phyloP scores from a whole-genome alignment of 2,888 invertebrate species.

The Noctuana brunneofusca region DNA sequence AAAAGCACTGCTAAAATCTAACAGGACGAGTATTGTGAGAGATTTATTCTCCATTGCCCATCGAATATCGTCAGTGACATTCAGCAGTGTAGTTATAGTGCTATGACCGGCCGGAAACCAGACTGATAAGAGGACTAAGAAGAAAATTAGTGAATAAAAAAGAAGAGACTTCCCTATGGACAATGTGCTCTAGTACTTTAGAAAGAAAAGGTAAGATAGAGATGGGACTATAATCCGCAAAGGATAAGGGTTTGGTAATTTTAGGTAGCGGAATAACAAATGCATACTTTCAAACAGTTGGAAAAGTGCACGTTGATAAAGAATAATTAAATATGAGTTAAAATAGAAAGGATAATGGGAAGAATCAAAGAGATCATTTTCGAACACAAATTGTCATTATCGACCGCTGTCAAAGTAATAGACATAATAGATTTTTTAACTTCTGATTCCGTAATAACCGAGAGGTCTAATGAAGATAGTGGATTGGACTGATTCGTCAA shows the following conservation, averaged over 20 bases:
- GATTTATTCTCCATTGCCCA: not conserved
- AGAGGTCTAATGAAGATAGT: not conserved
- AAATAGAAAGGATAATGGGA: too few relatives aligned
- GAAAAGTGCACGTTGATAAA: too few relatives aligned
- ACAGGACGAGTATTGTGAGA: not conserved
- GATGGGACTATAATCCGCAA: too few relatives aligned
- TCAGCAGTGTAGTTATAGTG: conserved; percentile 2
- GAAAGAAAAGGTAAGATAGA: too few relatives aligned
- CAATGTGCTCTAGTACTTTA: too few relatives aligned
- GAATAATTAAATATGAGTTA: too few relatives aligned
- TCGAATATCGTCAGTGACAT: not conserved
- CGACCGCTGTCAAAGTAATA: not conserved
- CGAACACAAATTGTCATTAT: not conserved
- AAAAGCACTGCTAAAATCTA: conserved; percentile 2
- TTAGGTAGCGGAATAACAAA: too few relatives aligned
- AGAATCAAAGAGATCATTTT: not conserved
- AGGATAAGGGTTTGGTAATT: too few relatives aligned
- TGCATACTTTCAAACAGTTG: too few relatives aligned
- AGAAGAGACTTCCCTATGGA: too few relatives aligned
- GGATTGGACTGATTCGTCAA: not conserved
- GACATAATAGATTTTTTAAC: not conserved
- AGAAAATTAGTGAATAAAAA: too few relatives aligned
- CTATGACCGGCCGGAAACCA: not conserved
- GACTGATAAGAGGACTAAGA: too few relatives aligned
- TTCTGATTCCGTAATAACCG: not conserved